Percentiles rank a stretch among this genome's conserved stretches.
Evolutionary conservation across 2,113 vertebrate species (phyloP).

Genomic region (Columba livia): DNA sequence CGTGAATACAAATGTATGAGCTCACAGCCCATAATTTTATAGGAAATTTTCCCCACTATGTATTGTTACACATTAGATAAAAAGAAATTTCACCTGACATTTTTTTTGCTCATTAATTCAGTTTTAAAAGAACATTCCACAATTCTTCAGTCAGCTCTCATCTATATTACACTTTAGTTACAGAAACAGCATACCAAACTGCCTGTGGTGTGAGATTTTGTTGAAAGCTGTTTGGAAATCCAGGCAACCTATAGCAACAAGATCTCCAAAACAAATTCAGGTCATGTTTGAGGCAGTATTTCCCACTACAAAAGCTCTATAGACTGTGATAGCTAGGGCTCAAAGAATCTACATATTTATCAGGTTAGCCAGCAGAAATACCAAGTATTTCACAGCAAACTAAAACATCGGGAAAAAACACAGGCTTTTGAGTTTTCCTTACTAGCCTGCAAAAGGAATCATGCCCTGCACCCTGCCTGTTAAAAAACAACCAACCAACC

Average conservation of each 20-base stretch:
- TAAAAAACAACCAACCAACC: no score
- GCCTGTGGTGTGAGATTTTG: neutral
- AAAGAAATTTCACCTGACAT: neutral
- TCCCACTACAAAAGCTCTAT: neutral
- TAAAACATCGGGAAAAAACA: neutral
- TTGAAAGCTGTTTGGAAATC: neutral
- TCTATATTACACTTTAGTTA: neutral
- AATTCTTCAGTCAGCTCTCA: neutral
- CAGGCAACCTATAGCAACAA: neutral
- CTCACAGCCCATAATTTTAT: neutral
- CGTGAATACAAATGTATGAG: neutral
- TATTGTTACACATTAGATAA: neutral
- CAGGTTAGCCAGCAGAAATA: neutral
- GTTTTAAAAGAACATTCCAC: neutral
- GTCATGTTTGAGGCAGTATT: neutral
- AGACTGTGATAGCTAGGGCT: neutral
- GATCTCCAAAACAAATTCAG: neutral
- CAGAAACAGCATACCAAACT: neutral
- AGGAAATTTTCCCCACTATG: neutral
- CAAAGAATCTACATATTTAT: neutral
- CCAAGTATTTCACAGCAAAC: neutral
- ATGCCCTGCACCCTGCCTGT: neutral
- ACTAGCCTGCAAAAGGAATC: neutral
- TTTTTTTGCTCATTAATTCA: neutral
- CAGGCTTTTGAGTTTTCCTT: neutral